Base-by-base conservation (phyloP, 1,140 invertebrate genomes). In the Holotrichia oblita region DNA sequence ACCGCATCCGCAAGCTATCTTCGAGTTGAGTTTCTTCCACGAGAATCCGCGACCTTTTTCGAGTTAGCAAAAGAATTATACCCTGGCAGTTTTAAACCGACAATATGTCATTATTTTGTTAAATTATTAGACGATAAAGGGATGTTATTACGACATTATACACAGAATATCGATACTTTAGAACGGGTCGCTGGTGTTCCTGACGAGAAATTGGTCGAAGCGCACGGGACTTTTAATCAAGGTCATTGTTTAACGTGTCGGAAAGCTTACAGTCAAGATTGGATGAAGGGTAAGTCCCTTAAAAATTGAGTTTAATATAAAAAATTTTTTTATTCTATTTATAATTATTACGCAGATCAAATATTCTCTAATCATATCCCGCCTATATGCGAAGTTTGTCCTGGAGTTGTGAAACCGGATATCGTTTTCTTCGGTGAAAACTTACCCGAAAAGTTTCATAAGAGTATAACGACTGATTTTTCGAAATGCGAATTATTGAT, bases 341-440 rank as follows among this genome's bases (percentile, higher is more conserved):
- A 17, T n/a, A 17, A 14, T 55, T 55, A 6, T 17, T 55, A 9
- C n/a, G n/a, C 87, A 95, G 93, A 93, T 78, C 89, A 92, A 87
- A 95, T 97, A 81, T 92, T 94, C 79, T 85, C 89, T 14, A 93
- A 93, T 82, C 85, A 89, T 69, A 89, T 97, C 77, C 96, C 96
- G 41, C 92, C 90, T 80, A 98, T 96, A 85, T 87, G 91, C 84
- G 77, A 80, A 77, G 90, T 84, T 80, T 90, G 92, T 74, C 89
- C 91, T 27, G 93, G 92, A 8, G 87, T 97, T 40, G 94, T 98
- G 0, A 98, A 98, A 86, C 97, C 97, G 40, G 97, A 98, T 85
- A 96, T 98, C 85, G 93, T 98, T 0, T 98, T 98, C 87, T 98
- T 98, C 88, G 96, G 97, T 22, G 97, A 99, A 89, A 91, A 90